These are phyloP conservation scores for Linepithema humile DNA, from an alignment of 1,140 invertebrate species.

Conservation along the genomic window DNA sequence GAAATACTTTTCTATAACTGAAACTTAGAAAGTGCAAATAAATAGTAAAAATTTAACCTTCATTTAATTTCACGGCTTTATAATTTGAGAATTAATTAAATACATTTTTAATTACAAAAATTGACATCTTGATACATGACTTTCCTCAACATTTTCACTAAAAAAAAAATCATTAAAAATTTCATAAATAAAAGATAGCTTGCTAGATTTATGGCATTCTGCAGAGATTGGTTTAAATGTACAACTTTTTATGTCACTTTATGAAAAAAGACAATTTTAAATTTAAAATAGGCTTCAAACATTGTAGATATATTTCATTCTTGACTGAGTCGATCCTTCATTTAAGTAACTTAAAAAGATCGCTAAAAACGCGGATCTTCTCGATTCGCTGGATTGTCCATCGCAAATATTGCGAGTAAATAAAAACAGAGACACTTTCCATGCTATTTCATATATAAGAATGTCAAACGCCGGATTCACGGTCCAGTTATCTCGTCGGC, in stretches of 20 bases:
- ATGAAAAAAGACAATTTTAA: neutral
- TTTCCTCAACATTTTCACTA: neutral
- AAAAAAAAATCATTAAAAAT: neutral
- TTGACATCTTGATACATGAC: neutral
- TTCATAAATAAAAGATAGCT: neutral
- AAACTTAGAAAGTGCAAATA: no score
- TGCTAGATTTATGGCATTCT: neutral
- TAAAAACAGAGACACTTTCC: constrained; percentile 48
- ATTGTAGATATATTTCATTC: neutral
- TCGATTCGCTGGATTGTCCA: neutral
- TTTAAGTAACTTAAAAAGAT: neutral
- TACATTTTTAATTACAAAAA: neutral
- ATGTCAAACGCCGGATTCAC: constrained; percentile 52
- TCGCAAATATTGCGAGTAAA: constrained; percentile 4
- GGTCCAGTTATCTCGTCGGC: constrained; percentile 53
- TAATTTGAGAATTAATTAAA: neutral
- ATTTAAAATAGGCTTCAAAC: neutral
- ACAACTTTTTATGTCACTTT: neutral
- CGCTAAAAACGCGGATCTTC: neutral
- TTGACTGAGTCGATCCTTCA: neutral
- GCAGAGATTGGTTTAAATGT: neutral
- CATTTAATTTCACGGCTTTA: neutral
- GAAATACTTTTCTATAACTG: neutral
- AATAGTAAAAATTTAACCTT: neutral
- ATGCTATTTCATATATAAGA: constrained; percentile 35